Evolutionary conservation across 2,888 invertebrate species (phyloP), one percentile per base, ranked within the genome.

Genomic region (Drosophila monieri): DNA sequence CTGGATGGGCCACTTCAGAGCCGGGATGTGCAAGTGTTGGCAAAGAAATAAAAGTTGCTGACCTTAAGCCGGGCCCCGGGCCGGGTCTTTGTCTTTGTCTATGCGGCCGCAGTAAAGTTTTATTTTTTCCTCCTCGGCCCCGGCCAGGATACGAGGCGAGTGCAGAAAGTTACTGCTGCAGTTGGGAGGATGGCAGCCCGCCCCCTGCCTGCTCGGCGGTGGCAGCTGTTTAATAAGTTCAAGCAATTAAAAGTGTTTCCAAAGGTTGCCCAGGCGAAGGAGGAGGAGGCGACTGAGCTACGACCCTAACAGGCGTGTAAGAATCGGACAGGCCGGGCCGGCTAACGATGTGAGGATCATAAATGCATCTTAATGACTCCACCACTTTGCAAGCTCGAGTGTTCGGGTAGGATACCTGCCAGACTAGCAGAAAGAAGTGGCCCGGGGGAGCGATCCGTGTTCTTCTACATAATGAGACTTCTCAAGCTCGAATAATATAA

Each of bases 31-130:
- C 85, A 88, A 86, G 88, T 84, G 85, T 86, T 86, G 87, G 88
- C 84, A 76, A 84, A 84, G 84, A 88, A 86, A 84, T 84, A 84
- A 84, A 81, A 84, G 84, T 86, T 84, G 88, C 84, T 84, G 84
- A 84, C 84, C 84, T 84, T 84, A 80, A 85, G 64, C 71, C 73
- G 54, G 58, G 80, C 53, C 74, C 54, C 51, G 61, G 76, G 66
- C 54, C 51, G 61, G 76, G 66, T 62, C 62, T 62, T 62, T 64
- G 66, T 78, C 88, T 87, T 85, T 81, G 80, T 86, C 87, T 80
- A 84, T 80, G 85, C 81, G 60, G 57, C 60, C 58, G 10, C 27
- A 54, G 73, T 54, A 76, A 83, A 85, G 64, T 81, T 79, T 73
- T 65, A 51, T 60, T 59, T 70, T 55, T 60, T 51, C 41, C 57